These are phyloP conservation scores for Felis catus DNA, from an alignment of 2,113 vertebrate genomes.

Conservation along the genomic window DNA sequence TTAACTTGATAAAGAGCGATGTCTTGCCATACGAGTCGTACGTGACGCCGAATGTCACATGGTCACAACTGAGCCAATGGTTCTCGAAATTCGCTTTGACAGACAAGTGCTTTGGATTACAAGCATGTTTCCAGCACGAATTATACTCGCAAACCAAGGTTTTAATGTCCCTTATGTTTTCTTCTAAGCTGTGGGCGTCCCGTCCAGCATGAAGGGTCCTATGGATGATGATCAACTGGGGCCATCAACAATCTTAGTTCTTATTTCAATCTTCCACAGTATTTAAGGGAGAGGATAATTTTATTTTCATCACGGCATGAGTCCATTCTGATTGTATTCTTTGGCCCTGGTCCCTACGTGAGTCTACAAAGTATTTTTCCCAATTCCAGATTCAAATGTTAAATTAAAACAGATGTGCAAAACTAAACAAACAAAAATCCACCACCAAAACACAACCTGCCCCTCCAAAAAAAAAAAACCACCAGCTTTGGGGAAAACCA, in stretches of 20 bases:
- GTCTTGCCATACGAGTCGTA: no score
- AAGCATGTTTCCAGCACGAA: no score
- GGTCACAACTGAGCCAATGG: no score
- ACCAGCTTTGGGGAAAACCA: background rate
- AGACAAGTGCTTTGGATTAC: no score
- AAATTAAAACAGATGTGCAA: constrained; percentile 74
- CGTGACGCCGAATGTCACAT: no score
- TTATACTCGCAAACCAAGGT: no score
- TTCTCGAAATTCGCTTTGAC: no score
- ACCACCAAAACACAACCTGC: background rate
- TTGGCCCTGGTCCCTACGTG: background rate
- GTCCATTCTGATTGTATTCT: background rate
- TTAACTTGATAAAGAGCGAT: no score
- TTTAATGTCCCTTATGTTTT: background rate
- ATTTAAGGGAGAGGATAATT: background rate
- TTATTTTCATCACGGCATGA: background rate
- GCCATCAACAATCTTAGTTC: background rate
- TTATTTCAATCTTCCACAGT: background rate
- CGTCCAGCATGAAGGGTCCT: background rate
- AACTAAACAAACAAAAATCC: constrained; percentile 31
- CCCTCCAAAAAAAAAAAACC: background rate
- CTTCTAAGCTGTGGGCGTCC: background rate
- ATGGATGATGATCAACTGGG: fast-evolving
- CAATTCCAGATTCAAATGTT: constrained; percentile 58
- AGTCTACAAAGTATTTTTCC: background rate